Evolutionary conservation across 2,113 vertebrate genomes (phyloP), one percentile per base, ranked within the genome.

Genomic region (Indicator indicator): DNA sequence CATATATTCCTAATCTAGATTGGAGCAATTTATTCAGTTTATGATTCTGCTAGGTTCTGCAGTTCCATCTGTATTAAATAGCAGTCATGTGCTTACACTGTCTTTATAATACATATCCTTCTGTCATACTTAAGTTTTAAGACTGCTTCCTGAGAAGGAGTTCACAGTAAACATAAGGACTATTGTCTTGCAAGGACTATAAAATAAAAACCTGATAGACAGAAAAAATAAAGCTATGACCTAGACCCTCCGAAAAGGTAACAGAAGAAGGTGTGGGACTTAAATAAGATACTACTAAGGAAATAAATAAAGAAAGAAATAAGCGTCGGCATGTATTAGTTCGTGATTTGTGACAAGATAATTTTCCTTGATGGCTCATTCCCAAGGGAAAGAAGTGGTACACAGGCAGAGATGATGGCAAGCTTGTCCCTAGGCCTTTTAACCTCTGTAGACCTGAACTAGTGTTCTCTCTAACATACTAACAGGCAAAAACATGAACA

Each of bases 81-180:
- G 13, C 18, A 74, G 24, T 27, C 40, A 44, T 2, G 2, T 71
- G 26, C 63, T 93, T 27, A 36, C 83, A 32, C 6, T 81, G 17
- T 73, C 81, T 80, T 80, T 77, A 46, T 75, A 89, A 67, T 80
- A 55, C 20, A 5, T 6, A 80, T 85, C 19, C 42, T 88, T 90
- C 16, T 78, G 33, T 72, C 36, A 50, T 59, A 68, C 11, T 90
- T n/a, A 27, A 23, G 16, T 67, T 90, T 83, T 77, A 88, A 55
- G 54, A 5, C n/a, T 89, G 8, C 21, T 85, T 11, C 30, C 13
- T 62, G 32, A 40, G 59, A 82, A 83, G 24, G 16, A 56, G 7
- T 54, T 60, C 52, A 54, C 7, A 30, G 9, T 9, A 52, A 83
- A 36, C 1, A 1, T 46, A 48, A 65, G 18, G 28, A 18, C 38